Evolutionary conservation across 2,113 vertebrate genomes (phyloP).

Genomic region (Gallinago media): DNA sequence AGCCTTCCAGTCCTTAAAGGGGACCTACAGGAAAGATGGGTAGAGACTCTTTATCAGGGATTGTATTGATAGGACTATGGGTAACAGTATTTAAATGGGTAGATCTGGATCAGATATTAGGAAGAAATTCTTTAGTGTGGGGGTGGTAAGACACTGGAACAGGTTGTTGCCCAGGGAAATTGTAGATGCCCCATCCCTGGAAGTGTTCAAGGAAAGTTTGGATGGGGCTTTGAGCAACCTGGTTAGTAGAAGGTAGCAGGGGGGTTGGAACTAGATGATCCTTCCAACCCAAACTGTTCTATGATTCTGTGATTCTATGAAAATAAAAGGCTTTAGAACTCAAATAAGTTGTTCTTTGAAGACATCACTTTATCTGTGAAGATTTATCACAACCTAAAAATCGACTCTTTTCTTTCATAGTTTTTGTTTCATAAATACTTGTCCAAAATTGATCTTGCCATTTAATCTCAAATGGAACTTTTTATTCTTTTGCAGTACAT

Average conservation of each 20-base stretch:
- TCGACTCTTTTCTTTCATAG: neutral
- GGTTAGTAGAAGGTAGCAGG: neutral
- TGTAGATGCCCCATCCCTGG: neutral
- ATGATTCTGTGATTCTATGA: neutral
- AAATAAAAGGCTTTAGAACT: neutral
- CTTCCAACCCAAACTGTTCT: neutral
- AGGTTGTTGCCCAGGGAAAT: neutral
- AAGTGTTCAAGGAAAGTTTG: neutral
- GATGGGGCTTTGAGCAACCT: neutral
- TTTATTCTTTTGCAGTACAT: conserved; percentile 50
- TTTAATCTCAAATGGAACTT: conserved; percentile 18
- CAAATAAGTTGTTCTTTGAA: neutral
- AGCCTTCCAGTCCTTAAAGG: neutral
- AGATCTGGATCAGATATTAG: neutral
- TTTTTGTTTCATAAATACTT: neutral
- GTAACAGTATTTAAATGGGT: neutral
- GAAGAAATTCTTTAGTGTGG: neutral
- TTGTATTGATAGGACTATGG: neutral
- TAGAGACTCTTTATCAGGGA: neutral
- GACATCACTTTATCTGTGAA: neutral
- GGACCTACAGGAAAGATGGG: neutral
- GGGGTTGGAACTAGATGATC: neutral
- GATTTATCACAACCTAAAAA: neutral
- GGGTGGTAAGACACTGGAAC: neutral
- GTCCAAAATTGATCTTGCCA: neutral